Evolutionary conservation across 2,113 vertebrate genomes (phyloP).

Genomic region (Podilymbus podiceps): DNA sequence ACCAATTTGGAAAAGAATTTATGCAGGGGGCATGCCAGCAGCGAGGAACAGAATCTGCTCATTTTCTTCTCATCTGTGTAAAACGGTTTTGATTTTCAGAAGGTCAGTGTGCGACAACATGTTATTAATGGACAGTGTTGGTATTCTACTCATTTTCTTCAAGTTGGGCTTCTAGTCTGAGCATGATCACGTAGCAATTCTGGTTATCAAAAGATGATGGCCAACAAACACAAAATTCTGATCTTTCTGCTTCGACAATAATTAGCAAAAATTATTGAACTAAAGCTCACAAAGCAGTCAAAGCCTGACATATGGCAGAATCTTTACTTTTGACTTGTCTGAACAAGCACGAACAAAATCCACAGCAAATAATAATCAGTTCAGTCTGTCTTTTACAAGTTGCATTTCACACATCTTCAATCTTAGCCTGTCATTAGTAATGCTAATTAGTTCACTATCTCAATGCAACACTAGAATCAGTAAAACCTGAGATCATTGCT

Average conservation of each 20-base stretch:
- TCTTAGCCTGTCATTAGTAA: slow-evolving; percentile 14
- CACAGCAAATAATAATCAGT: slow-evolving; percentile 4
- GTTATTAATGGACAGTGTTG: neutral
- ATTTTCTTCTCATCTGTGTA: neutral
- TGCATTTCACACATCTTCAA: neutral
- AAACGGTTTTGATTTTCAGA: neutral
- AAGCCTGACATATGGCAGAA: neutral
- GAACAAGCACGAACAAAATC: slow-evolving; percentile 39
- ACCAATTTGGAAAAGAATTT: neutral
- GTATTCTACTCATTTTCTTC: neutral
- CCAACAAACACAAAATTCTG: neutral
- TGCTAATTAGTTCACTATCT: slow-evolving; percentile 24
- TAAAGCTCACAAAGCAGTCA: neutral
- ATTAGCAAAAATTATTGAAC: neutral
- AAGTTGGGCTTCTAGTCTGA: neutral
- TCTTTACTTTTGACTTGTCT: slow-evolving; percentile 29
- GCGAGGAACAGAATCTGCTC: neutral
- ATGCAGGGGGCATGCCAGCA: neutral
- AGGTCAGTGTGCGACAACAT: neutral
- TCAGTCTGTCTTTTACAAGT: neutral
- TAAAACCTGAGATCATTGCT: neutral
- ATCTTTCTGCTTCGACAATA: neutral
- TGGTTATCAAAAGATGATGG: neutral
- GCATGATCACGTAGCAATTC: neutral
- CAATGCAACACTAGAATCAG: neutral